Conservation (phyloP, 1,140 invertebrate genomes). For the Atta cephalotes region DNA sequence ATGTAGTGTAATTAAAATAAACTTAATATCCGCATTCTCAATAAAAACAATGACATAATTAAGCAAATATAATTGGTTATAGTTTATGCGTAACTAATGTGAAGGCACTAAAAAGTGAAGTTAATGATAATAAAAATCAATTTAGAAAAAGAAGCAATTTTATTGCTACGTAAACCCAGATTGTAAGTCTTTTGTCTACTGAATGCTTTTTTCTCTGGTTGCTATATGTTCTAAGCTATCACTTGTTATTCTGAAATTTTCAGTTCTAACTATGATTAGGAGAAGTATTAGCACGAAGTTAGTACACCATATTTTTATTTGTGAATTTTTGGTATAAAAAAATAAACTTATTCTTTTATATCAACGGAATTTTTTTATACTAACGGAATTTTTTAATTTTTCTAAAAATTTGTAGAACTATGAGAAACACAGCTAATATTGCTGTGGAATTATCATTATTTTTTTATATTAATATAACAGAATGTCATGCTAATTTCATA, state of each 20-base stretch:
- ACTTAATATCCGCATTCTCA: background rate
- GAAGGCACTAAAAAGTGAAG: background rate
- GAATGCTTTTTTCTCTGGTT: background rate
- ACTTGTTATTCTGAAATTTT: background rate
- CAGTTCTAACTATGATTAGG: background rate
- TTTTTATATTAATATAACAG: no score
- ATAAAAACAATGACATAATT: constrained; percentile 27
- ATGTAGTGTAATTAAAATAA: background rate
- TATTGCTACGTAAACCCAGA: background rate
- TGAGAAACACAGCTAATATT: no score
- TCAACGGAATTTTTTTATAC: no score
- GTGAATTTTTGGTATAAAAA: no score
- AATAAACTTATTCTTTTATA: no score
- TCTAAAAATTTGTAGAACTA: no score
- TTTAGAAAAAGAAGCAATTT: constrained; percentile 19
- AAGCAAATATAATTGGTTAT: background rate
- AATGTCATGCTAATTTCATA: no score
- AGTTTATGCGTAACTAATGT: background rate
- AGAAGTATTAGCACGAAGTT: no score
- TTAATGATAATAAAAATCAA: constrained; percentile 28
- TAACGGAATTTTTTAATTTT: no score
- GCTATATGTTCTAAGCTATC: background rate
- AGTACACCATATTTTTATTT: no score
- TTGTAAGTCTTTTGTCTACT: background rate
- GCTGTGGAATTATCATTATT: no score